Evolutionary conservation across 2,113 vertebrate species (phyloP).

Genomic region (Eleginops maclovinus): DNA sequence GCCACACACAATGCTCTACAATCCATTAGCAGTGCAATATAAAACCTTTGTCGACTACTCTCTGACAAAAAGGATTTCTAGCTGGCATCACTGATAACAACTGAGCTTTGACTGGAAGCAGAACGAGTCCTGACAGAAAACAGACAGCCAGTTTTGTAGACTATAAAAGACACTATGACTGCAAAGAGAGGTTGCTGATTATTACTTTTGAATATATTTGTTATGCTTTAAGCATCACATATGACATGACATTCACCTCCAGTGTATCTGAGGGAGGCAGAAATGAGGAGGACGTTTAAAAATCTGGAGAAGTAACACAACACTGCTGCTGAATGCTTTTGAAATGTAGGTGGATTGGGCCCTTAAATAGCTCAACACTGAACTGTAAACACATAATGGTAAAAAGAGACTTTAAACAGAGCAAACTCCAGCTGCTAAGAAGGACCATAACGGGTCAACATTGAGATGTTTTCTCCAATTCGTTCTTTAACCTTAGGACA

Average conservation of each 20-base stretch:
- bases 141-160: not conserved
- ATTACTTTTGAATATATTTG: too few relatives aligned
- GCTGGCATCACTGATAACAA: not conserved
- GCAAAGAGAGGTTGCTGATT: not conserved
- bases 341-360: not conserved
- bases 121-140: not conserved
- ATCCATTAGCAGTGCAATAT: not conserved
- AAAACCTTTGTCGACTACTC: not conserved
- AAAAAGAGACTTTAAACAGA: too few relatives aligned
- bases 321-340: not conserved
- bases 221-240: not conserved
- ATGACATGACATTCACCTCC: not conserved
- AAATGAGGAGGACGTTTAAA: not conserved
- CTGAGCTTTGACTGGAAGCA: not conserved
- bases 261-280: not conserved
- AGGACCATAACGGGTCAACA: not conserved
- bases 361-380: not conserved
- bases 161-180: not conserved
- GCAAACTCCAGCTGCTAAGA: not conserved
- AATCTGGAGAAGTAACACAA: not conserved
- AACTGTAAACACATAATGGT: not conserved
- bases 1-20: not conserved
- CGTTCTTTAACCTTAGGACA: not conserved
- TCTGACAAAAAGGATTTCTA: not conserved
- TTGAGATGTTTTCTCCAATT: not conserved